Evolutionary conservation across 2,113 vertebrate genomes (phyloP), one percentile per base, ranked within the genome.

Genomic region (Astur gentilis): DNA sequence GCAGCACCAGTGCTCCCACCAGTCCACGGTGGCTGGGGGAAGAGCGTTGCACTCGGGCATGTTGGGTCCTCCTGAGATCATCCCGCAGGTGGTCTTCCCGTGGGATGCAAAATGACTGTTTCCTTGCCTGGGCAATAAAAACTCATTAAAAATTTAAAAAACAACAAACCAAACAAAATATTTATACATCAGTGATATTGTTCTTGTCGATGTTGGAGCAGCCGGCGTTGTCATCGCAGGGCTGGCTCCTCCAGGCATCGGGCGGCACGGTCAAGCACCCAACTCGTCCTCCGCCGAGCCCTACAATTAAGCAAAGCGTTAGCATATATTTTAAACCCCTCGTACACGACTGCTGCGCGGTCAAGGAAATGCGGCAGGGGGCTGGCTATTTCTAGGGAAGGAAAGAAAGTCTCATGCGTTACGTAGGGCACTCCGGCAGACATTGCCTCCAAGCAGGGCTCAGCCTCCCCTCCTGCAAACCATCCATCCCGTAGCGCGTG

Each of bases 361-460:
- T 11, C 54, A 16, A 72, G 40, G 44, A 42, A 67, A 34, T 0
- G 4, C 1, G 19, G n/a, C 47, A 15, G 32, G 2, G n/a, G 12
- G 16, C 2, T 31, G 65, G 8, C 7, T 52, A 1, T 26, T 42
- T 44, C 88, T 64, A 44, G 16, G 55, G 26, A 55, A 72, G 26
- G 25, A 34, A 36, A 34, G 14, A 21, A 79, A 75, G 4, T 7
- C 19, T 29, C 67, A 8, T 3, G 4, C 1, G 10, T 45, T 17
- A 62, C 4, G 0, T 4, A 36, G 17, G 52, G 38, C 17, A 11
- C 36, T 32, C 29, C 1, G 0, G 32, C 0, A 3, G 45, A 13
- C 4, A 0, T 36, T 1, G 0, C 26, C 54, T 40, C 7, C 0
- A 4, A 45, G 54, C 47, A 18, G 40, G 49, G 32, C 57, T 91